Percentiles rank a stretch among this genome's conserved stretches.
phyloP scores from a whole-genome alignment of 2,888 invertebrate species.

The Spicauda simplicius region DNA sequence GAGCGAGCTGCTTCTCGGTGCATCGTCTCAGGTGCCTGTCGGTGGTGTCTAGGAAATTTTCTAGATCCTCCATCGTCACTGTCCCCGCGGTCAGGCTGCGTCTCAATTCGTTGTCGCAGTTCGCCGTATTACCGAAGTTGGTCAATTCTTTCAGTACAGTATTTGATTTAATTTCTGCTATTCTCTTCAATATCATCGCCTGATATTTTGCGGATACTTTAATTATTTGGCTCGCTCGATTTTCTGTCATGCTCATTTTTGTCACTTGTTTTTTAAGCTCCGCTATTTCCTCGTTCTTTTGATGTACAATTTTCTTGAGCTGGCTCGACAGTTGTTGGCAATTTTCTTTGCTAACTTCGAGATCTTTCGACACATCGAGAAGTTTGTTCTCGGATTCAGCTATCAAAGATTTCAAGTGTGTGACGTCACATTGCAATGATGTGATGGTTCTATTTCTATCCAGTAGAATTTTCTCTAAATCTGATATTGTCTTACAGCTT shows the following conservation, averaged over 20 bases:
- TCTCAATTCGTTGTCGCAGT: constrained; percentile 63
- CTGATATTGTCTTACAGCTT: constrained; percentile 71
- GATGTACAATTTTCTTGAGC: constrained; percentile 71
- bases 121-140: constrained; percentile 67
- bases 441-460: constrained; percentile 76
- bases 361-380: constrained; percentile 67
- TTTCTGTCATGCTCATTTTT: constrained; percentile 73
- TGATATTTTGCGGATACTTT: constrained; percentile 79
- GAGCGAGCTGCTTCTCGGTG: constrained; percentile 64
- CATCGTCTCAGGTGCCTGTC: constrained; percentile 71
- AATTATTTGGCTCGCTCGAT: constrained; percentile 73
- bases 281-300: constrained; percentile 76
- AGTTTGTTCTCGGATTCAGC: constrained; percentile 75
- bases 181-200: constrained; percentile 73
- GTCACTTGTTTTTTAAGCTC: constrained; percentile 71
- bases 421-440: constrained; percentile 68
- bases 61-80: constrained; percentile 76
- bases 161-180: constrained; percentile 75
- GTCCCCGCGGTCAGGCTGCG: constrained; percentile 65
- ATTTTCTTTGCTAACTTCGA: constrained; percentile 68
- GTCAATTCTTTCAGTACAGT: constrained; percentile 74
- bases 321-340: constrained; percentile 70
- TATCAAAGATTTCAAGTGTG: constrained; percentile 67
- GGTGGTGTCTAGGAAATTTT: constrained; percentile 77
- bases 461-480: constrained; percentile 73